phyloP scores from a whole-genome alignment of 2,113 vertebrate genomes.

The Menura novaehollandiae region DNA sequence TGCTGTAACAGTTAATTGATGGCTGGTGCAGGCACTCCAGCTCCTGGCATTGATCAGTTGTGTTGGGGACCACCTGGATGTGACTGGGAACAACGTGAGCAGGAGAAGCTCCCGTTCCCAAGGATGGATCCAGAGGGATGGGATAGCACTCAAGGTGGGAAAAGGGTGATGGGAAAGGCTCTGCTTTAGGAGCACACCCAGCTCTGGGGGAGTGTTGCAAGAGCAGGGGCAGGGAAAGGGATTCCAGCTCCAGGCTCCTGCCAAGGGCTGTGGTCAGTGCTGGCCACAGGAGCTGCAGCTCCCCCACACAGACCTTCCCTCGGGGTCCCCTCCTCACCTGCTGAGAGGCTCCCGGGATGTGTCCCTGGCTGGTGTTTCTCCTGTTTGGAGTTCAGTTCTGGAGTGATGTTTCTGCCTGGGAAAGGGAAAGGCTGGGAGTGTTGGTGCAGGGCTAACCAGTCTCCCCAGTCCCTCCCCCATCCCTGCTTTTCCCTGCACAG shows the following conservation, averaged over 20 bases:
- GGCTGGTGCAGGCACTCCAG: background rate
- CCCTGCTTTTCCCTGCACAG: background rate
- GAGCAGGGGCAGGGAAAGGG: background rate
- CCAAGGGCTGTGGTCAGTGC: background rate
- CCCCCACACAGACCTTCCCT: background rate
- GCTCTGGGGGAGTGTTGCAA: background rate
- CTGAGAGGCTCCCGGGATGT: background rate
- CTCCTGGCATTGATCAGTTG: background rate
- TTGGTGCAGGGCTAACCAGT: background rate
- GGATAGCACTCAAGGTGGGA: background rate
- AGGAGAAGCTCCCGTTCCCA: background rate
- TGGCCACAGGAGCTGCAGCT: background rate
- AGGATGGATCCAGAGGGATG: background rate
- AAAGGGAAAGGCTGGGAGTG: fast-evolving
- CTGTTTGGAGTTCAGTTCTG: fast-evolving
- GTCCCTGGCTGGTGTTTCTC: background rate
- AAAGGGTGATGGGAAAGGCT: background rate
- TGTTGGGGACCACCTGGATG: background rate
- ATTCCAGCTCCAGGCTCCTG: background rate
- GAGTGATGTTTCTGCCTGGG: background rate
- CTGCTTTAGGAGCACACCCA: background rate
- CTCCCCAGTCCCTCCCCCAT: background rate
- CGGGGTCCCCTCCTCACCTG: background rate
- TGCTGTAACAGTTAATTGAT: background rate
- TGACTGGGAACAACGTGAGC: background rate